phyloP scores from a whole-genome alignment of 2,797 vertebrate species.

The Epinephelus coioides region DNA sequence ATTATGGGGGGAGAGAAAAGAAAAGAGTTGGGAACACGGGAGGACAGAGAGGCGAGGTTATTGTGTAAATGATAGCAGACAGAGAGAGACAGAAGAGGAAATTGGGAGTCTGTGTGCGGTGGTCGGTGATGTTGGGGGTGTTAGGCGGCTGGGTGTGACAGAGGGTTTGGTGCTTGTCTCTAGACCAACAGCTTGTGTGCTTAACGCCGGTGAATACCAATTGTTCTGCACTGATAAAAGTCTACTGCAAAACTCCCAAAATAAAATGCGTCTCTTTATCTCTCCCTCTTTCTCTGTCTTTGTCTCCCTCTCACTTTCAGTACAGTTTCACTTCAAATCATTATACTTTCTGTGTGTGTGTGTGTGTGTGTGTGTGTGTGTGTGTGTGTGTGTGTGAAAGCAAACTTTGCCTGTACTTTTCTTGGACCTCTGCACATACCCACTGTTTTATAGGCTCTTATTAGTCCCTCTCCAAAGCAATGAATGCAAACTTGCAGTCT shows the following conservation, averaged over 20 bases:
- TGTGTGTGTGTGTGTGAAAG: neutral
- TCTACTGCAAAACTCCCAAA: conserved; percentile 31
- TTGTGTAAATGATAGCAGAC: conserved; percentile 20
- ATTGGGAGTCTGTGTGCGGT: conserved; percentile 7
- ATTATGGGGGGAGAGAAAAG: conserved; percentile 22
- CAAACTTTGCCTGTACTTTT: conserved; percentile 34
- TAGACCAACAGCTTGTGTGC: conserved; percentile 72
- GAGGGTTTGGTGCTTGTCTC: conserved; percentile 48
- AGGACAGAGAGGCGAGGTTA: conserved; percentile 3
- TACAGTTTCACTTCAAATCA: conserved; percentile 6
- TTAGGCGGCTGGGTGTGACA: conserved; percentile 37
- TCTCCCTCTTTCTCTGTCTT: conserved; percentile 19
- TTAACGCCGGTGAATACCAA: conserved; percentile 72
- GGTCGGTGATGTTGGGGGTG: conserved; percentile 25
- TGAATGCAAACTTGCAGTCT: conserved; percentile 46
- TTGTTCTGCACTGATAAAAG: conserved; percentile 61
- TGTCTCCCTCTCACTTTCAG: conserved; percentile 21
- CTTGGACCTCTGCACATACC: conserved; percentile 25
- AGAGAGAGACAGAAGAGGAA: conserved; percentile 14
- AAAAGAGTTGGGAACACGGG: conserved; percentile 1
- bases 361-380: neutral
- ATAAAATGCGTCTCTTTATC: conserved; percentile 40
- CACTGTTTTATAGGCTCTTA: conserved; percentile 19
- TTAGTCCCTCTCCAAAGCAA: conserved; percentile 35
- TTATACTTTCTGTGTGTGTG: conserved; percentile 4